These are phyloP conservation scores for Daktulosphaira vitifoliae DNA, from an alignment of 1,140 invertebrate genomes.

Conservation along the genomic window DNA sequence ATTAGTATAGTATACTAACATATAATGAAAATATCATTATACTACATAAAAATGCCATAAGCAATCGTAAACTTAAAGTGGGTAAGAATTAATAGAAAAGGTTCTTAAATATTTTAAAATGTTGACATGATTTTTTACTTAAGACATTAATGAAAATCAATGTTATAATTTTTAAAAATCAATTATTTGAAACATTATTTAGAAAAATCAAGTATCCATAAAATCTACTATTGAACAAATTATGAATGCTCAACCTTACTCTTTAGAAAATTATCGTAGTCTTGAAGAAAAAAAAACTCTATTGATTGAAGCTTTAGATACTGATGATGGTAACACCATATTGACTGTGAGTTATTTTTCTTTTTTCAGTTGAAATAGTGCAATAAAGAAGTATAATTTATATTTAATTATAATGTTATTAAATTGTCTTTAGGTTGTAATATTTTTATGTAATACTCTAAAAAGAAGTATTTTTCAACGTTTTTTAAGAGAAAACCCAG, in stretches of 20 bases:
- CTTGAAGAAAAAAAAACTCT: conserved; percentile 47
- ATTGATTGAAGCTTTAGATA: conserved; percentile 46
- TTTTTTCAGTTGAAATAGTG: conserved; percentile 26
- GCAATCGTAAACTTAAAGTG: too few relatives aligned
- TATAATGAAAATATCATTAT: too few relatives aligned
- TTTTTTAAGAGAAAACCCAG: conserved; percentile 45
- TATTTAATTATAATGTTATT: conserved; percentile 33
- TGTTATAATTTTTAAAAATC: too few relatives aligned
- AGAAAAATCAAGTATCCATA: conserved; percentile 37
- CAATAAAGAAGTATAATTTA: conserved; percentile 20
- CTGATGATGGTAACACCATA: conserved; percentile 50
- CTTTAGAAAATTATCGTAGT: conserved; percentile 48
- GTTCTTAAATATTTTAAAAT: too few relatives aligned
- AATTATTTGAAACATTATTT: too few relatives aligned
- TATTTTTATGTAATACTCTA: conserved; percentile 49
- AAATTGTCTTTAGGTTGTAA: conserved; percentile 43
- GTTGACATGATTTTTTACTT: too few relatives aligned
- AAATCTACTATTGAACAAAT: conserved; percentile 45
- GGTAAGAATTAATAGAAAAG: too few relatives aligned
- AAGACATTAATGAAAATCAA: too few relatives aligned
- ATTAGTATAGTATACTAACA: too few relatives aligned
- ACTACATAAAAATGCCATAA: too few relatives aligned
- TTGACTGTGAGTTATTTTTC: conserved; percentile 43
- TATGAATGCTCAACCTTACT: conserved; percentile 45
- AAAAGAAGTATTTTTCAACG: conserved; percentile 46